Conservation (phyloP, 2,888 invertebrate genomes). For the Poecilobothrus nobilitatus region DNA sequence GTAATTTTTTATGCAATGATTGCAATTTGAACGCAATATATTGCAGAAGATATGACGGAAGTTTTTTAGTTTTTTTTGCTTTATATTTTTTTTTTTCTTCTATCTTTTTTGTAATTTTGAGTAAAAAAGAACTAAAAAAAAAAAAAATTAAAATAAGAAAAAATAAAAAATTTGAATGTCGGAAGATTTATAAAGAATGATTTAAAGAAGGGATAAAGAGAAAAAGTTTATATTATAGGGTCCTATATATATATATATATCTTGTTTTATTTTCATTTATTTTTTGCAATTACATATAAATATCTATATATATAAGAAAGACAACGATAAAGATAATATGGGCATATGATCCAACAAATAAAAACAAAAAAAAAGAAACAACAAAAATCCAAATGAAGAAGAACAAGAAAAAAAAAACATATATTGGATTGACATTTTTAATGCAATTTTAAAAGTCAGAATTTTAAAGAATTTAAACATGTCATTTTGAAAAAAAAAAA, state of each 20-base stretch:
- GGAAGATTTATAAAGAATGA: neutral
- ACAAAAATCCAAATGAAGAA: too few species aligned
- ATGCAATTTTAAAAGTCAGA: neutral
- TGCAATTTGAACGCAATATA: slow-evolving; percentile 4
- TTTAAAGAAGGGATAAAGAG: neutral
- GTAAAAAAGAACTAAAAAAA: too few species aligned
- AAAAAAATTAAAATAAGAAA: neutral
- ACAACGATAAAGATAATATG: neutral
- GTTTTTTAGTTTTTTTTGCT: neutral
- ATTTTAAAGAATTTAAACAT: neutral
- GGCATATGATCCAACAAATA: neutral
- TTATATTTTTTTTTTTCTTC: neutral
- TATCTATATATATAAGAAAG: too few species aligned
- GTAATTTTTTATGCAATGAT: neutral
- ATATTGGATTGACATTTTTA: neutral
- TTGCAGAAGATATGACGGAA: neutral
- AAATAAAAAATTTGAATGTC: neutral
- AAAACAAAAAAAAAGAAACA: too few species aligned
- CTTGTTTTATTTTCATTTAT: too few species aligned
- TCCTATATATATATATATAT: too few species aligned
- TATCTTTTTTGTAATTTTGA: too few species aligned
- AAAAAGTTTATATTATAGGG: too few species aligned
- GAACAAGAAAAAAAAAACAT: too few species aligned
- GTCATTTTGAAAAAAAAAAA: too few species aligned
- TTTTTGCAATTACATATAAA: too few species aligned